phyloP scores from a whole-genome alignment of 2,113 vertebrate genomes.

The Calyptomena viridis region DNA sequence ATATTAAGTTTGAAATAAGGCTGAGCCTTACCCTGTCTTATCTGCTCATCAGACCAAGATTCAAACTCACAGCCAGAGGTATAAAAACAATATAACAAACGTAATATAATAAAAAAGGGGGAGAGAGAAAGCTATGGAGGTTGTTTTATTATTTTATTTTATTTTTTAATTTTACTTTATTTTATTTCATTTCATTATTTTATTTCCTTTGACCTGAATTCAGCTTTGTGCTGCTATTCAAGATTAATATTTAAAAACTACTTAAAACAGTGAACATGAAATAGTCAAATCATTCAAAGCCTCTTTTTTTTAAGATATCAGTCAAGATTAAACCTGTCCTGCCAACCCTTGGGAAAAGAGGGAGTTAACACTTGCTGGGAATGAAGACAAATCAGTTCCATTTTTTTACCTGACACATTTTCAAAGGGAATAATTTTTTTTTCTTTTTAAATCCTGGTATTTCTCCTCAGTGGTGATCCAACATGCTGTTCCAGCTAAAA shows the following conservation, averaged over 20 bases:
- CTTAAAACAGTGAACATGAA: background rate
- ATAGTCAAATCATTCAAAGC: background rate
- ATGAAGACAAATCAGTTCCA: background rate
- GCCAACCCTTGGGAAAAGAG: background rate
- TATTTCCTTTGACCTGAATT: slow-evolving; percentile 37
- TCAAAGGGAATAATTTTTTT: background rate
- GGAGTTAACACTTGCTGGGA: background rate
- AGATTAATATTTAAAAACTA: background rate
- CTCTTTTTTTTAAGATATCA: background rate
- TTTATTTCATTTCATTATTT: background rate
- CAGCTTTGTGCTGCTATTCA: background rate
- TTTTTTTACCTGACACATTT: background rate
- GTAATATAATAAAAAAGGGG: background rate
- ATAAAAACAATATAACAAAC: background rate
- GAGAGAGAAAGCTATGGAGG: background rate
- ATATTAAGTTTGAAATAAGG: background rate
- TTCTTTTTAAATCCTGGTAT: background rate
- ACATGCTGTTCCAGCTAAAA: background rate
- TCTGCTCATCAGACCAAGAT: background rate
- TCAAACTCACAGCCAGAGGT: background rate
- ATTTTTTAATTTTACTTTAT: background rate
- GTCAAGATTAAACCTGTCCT: background rate
- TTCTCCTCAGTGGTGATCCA: background rate
- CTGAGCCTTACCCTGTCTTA: background rate
- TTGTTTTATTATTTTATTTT: background rate